These are phyloP conservation scores for Crypturellus undulatus DNA, from an alignment of 2,113 vertebrate genomes.

Conservation along the genomic window DNA sequence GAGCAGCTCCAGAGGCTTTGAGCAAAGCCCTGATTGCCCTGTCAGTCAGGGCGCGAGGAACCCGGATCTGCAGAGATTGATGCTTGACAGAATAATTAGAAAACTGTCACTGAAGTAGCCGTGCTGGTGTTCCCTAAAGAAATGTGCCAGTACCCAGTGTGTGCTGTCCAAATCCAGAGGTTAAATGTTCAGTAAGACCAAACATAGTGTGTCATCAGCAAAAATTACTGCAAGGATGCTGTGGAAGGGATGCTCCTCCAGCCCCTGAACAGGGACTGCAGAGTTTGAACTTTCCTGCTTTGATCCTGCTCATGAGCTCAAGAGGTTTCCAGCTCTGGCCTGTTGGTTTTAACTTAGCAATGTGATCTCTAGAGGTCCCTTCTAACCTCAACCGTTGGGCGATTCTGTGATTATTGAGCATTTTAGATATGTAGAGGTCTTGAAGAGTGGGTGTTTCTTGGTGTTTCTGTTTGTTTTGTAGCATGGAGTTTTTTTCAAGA, in stretches of 20 bases:
- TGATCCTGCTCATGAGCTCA: constrained; percentile 15
- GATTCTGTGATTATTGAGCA: neutral
- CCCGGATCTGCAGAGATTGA: constrained; percentile 91
- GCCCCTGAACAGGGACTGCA: constrained; percentile 38
- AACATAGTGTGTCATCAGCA: constrained; percentile 79
- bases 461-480: neutral
- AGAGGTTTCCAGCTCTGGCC: constrained; percentile 1
- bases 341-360: constrained; percentile 2
- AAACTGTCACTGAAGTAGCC: constrained; percentile 96
- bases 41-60: constrained; percentile 89
- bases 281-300: constrained; percentile 32
- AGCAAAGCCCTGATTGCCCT: constrained; percentile 92
- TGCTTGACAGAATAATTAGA: constrained; percentile 99
- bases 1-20: constrained; percentile 71
- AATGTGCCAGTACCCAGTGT: constrained; percentile 73
- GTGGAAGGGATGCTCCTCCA: constrained; percentile 61
- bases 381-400: too few species aligned
- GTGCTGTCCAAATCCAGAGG: constrained; percentile 77
- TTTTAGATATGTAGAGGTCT: neutral
- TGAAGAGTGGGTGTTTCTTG: neutral
- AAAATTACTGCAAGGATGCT: constrained; percentile 70
- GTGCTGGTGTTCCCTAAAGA: constrained; percentile 85
- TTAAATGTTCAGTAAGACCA: constrained; percentile 85
- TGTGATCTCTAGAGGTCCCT: neutral
- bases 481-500: neutral